A percentile compares a stretch with the other conserved stretches of the same genome.
Conservation (phyloP, 2,888 invertebrate species). For the Agelastica alni region DNA sequence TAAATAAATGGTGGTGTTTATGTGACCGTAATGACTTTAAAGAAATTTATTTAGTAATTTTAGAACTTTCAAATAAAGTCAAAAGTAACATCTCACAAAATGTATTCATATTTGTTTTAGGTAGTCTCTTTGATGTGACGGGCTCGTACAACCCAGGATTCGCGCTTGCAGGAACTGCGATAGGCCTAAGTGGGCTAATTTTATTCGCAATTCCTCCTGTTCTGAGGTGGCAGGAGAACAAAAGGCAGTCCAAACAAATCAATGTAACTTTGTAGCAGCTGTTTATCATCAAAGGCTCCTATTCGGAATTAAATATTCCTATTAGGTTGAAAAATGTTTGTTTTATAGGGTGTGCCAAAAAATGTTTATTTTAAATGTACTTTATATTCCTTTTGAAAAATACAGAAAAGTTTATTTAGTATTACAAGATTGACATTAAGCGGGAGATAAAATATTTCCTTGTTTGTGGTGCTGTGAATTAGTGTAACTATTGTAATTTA, state of each 20-base stretch:
- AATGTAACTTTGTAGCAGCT: conserved; percentile 23
- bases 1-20: no score
- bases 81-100: no score
- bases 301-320: not conserved
- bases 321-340: not conserved
- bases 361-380: not conserved
- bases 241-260: conserved; percentile 22
- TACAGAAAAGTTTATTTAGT: no score
- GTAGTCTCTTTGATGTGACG: conserved; percentile 79
- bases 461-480: no score
- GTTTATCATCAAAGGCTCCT: not conserved
- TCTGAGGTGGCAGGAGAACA: conserved; percentile 58
- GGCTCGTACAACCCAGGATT: conserved; percentile 86
- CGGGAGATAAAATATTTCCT: no score
- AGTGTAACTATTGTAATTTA: no score
- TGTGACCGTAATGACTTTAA: no score
- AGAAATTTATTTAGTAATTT: no score
- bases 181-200: conserved; percentile 85
- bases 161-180: conserved; percentile 82
- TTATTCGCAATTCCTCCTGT: conserved; percentile 81
- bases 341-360: conserved; percentile 1
- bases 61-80: no score
- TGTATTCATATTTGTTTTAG: conserved; percentile 61
- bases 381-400: no score
- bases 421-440: no score